Evolutionary conservation across 2,888 invertebrate species (phyloP).

Genomic region (Caenorhabditis auriculariae): DNA sequence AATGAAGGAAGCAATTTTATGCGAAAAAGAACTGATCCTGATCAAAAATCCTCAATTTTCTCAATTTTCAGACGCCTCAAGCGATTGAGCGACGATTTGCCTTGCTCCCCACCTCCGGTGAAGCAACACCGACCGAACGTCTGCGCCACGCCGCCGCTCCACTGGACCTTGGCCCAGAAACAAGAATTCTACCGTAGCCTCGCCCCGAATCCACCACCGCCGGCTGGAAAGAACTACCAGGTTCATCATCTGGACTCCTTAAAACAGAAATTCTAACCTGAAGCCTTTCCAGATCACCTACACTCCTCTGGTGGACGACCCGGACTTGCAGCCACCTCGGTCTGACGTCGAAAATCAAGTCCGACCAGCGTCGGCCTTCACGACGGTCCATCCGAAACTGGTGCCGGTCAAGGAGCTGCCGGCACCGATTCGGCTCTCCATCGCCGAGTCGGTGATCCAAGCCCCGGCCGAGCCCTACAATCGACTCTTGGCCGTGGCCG

Average conservation of each 20-base stretch:
- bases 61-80: slow-evolving; percentile 33
- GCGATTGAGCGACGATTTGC: slow-evolving; percentile 31
- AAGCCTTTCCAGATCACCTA: slow-evolving; percentile 22
- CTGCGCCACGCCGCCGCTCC: slow-evolving; percentile 14
- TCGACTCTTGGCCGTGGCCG: slow-evolving; percentile 8
- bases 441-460: slow-evolving; percentile 14
- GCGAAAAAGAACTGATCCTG: too few relatives aligned
- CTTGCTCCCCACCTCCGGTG: slow-evolving; percentile 23
- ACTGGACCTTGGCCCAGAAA: slow-evolving; percentile 33
- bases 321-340: slow-evolving; percentile 15
- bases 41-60: too few relatives aligned
- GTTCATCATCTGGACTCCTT: too few relatives aligned
- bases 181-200: slow-evolving; percentile 42
- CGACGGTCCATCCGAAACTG: slow-evolving; percentile 13
- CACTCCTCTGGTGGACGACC: slow-evolving; percentile 22
- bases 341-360: slow-evolving; percentile 18
- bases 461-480: slow-evolving; percentile 6
- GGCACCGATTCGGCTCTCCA: slow-evolving; percentile 23
- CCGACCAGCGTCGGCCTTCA: slow-evolving; percentile 11
- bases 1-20: too few relatives aligned
- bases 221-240: slow-evolving; percentile 48
- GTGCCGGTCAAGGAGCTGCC: slow-evolving; percentile 12
- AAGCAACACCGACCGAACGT: slow-evolving; percentile 29
- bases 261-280: too few relatives aligned
- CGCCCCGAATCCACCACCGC: slow-evolving; percentile 50